Evolutionary conservation across 2,888 invertebrate species (phyloP), one percentile per base, ranked within the genome.

Genomic region (Cephus nigrinus): DNA sequence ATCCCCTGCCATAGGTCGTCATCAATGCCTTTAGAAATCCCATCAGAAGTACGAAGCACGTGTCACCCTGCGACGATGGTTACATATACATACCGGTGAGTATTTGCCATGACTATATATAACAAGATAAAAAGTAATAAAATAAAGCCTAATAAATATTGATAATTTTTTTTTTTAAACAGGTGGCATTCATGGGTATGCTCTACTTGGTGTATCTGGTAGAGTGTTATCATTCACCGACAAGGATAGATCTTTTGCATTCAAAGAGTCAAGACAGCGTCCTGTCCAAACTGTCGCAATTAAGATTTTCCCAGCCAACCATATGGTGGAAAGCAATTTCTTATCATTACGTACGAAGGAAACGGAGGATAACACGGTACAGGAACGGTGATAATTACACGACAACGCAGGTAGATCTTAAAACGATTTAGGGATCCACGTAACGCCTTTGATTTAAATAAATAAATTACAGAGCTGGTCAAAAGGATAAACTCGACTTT

Each of bases 321-420:
- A 95, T 97, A 73, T 97, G 97, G 97, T 97, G 97, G 97, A 96
- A 96, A 89, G 96, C 96, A 73, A 94, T 96, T 79, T 96, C 96
- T 90, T 97, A 96, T 91, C 97, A 97, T 92, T 97, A 96, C 92
- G 95, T 96, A 80, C 91, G 96, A 69, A 93, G 96, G 82, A 94
- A 95, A 87, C 92, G 96, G 78, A 96, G 96, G 89, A 95, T 96
- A 86, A 95, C 96, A 82, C 93, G 96, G 80, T 96, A 96, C 89
- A 93, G 96, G 77, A 96, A 96, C 89, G 96, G 96, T 11, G 96
- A 96, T 90, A 95, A 96, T 74, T 95, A 96, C 88, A 96, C 96
- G 12, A 95, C 96, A 68, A 96, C 96, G 75, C 96, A 96, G 93
- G 95, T 96, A 90, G 73, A 77, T 81, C 33, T 71, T 12, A 30